Evolutionary conservation across 2,797 vertebrate genomes (phyloP), one percentile per base, ranked within the genome.

Genomic region (Okamejei kenojei): DNA sequence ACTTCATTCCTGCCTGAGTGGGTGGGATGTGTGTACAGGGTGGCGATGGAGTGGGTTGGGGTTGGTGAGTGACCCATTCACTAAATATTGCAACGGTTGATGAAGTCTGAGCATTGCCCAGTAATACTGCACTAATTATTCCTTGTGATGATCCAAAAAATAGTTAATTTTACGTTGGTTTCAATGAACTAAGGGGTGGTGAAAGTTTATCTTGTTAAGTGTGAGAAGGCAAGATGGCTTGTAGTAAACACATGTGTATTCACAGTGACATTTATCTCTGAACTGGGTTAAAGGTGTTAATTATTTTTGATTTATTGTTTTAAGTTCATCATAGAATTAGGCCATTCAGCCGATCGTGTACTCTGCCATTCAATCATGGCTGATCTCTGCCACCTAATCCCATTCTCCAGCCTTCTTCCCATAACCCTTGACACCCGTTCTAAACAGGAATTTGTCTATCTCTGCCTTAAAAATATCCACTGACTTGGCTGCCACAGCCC

Each of bases 41-140:
- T 45, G 45, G 45, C 3, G 45, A 2, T 45, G 45, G 45, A 45
- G 2, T 45, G 45, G 45, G 45, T 5, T 45, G 2, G 45, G 45
- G 45, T 45, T 45, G 45, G 45, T 45, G 45, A 45, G 45, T 45
- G 45, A 45, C 45, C 45, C 13, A 1, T 54, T 58, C 23, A 94
- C 79, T 94, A 93, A 93, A 94, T 94, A 94, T 84, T 94, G n/a
- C 93, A 94, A 94, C 93, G 94, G 86, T 93, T 91, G 94, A 94
- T 93, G 93, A 65, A 93, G 93, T 93, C 88, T 92, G 61, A 68
- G 93, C 93, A 93, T 93, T 93, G 92, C 92, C 38, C 93, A 94
- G 45, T 93, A 68, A 86, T 93, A 45, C 58, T 82, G 71, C 95
- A 93, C 81, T 93, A 93, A 45, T 54, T 54, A 88, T 81, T 93